A percentile compares a stretch with the other conserved stretches of the same genome.
These are phyloP conservation scores for Tachuris rubrigastra DNA, from an alignment of 2,113 vertebrate species.

Conservation along the genomic window DNA sequence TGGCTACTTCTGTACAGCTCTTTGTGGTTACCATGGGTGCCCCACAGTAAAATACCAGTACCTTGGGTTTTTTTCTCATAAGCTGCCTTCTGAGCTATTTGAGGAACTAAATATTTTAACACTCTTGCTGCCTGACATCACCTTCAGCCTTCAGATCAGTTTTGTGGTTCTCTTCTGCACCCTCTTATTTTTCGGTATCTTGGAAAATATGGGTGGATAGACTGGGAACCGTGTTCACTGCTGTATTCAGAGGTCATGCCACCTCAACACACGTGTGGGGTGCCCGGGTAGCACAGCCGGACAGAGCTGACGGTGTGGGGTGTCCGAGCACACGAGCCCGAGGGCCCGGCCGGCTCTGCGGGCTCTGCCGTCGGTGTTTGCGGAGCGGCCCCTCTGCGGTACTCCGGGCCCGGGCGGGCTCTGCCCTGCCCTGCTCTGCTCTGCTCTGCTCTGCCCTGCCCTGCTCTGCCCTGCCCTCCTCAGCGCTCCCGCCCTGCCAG, in stretches of 20 bases:
- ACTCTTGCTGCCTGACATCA: neutral
- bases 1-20: neutral
- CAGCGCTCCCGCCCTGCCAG: neutral
- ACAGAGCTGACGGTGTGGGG: neutral
- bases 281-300: neutral
- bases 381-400: accelerated
- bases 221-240: accelerated
- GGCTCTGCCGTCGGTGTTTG: accelerated
- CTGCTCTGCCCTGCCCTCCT: accelerated
- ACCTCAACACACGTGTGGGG: neutral
- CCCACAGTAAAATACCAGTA: neutral
- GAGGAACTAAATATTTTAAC: neutral
- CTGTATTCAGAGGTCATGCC: neutral
- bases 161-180: neutral
- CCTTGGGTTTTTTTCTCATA: accelerated
- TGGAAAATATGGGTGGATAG: neutral
- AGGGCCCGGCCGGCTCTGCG: neutral
- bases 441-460: too few relatives aligned
- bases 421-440: accelerated
- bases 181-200: neutral
- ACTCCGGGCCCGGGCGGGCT: too few relatives aligned
- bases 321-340: neutral
- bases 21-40: neutral
- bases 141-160: neutral
- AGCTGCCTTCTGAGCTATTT: neutral